Conservation (phyloP, 2,113 vertebrate genomes). For the Otocyon megalotis region DNA sequence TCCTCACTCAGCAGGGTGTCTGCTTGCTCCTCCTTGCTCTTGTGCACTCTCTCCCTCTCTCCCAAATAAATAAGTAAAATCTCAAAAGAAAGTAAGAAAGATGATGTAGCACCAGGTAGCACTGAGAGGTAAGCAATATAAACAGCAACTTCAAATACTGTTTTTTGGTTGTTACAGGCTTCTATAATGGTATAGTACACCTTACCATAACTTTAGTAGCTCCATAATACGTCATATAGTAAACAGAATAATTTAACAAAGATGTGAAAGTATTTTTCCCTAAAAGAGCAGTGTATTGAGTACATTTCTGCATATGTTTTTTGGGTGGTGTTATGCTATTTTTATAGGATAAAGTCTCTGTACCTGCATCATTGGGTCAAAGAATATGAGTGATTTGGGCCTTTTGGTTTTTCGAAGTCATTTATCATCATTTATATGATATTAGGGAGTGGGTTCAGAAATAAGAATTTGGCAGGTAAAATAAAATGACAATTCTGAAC, state of each 20-base stretch:
- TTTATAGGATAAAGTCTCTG: neutral
- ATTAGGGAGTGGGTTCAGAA: conserved; percentile 71
- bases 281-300: neutral
- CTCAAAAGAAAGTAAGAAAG: neutral
- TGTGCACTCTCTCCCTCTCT: neutral
- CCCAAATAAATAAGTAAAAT: neutral
- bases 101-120: neutral
- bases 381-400: neutral
- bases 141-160: neutral
- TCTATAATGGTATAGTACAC: neutral
- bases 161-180: neutral
- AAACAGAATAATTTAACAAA: neutral
- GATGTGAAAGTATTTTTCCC: neutral
- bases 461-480: conserved; percentile 79
- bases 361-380: neutral
- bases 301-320: neutral
- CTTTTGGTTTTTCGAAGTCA: neutral
- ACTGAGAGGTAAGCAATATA: neutral
- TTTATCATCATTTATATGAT: neutral
- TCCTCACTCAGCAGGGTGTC: neutral
- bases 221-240: neutral
- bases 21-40: neutral
- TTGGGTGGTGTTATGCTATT: neutral
- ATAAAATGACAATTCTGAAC: conserved; percentile 74
- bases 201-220: neutral